These are phyloP conservation scores for Eupithecia vulgata DNA, from an alignment of 2,888 invertebrate genomes.

Conservation along the genomic window DNA sequence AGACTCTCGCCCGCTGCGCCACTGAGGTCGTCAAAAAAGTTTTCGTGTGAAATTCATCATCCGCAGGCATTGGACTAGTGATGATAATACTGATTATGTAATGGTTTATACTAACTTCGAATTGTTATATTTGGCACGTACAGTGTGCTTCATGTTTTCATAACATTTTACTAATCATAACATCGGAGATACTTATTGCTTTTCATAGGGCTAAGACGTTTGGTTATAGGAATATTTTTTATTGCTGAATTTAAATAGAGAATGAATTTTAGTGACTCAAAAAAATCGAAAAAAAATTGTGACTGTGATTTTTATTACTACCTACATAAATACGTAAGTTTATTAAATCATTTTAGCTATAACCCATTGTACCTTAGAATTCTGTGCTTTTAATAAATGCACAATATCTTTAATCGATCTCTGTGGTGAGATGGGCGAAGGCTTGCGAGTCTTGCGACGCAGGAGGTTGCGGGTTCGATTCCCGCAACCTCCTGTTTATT, in stretches of 20 bases:
- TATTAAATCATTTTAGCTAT: background rate
- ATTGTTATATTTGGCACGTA: background rate
- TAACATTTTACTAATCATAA: background rate
- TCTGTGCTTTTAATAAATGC: no score
- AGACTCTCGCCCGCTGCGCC: no score
- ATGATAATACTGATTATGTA: no score
- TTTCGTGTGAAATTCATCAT: no score
- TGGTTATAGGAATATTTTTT: background rate
- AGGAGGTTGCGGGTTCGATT: no score
- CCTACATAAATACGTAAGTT: background rate
- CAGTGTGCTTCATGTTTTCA: background rate
- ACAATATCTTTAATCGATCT: no score
- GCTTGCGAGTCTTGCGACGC: no score
- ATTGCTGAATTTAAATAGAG: background rate
- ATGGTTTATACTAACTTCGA: background rate
- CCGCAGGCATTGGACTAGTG: no score
- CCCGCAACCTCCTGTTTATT: no score
- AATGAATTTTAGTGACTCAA: background rate
- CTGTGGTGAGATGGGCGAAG: no score
- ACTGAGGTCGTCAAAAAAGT: no score
- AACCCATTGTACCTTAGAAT: no score
- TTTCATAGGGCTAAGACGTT: background rate
- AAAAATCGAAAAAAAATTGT: background rate
- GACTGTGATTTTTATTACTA: background rate
- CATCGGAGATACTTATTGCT: background rate